Evolutionary conservation across 2,113 vertebrate species (phyloP).

Genomic region (Numida meleagris): DNA sequence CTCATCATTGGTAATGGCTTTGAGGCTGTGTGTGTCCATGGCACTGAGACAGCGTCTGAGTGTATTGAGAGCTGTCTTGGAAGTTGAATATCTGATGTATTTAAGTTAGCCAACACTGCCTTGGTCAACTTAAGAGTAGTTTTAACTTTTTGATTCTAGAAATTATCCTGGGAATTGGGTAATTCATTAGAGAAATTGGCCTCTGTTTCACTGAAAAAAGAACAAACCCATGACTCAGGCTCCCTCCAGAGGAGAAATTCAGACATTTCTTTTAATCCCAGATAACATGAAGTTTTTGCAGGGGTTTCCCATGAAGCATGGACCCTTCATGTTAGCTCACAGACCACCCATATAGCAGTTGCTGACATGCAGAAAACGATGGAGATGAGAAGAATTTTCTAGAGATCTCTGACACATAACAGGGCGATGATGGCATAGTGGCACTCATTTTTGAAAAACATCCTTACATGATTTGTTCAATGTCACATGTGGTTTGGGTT

Average conservation of each 20-base stretch:
- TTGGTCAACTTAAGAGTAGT: not conserved
- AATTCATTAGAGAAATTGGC: not conserved
- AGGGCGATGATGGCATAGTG: not conserved
- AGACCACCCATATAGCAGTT: not conserved
- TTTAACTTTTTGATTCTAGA: not conserved
- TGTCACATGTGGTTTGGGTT: not conserved
- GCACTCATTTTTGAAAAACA: not conserved
- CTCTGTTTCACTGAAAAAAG: not conserved
- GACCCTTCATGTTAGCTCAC: fast-evolving
- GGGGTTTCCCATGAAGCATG: not conserved
- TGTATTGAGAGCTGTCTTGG: not conserved
- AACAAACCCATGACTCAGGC: not conserved
- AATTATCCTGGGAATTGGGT: not conserved
- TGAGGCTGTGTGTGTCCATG: not conserved
- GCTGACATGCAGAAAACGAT: not conserved
- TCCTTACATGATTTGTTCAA: not conserved
- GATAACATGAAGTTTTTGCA: not conserved
- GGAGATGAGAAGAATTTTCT: not conserved
- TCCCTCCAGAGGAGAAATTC: conserved; percentile 63
- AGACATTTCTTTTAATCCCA: conserved; percentile 1
- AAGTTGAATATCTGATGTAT: fast-evolving
- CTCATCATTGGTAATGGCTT: not conserved
- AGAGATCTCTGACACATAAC: not conserved
- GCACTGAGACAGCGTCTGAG: not conserved
- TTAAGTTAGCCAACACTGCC: not conserved